Evolutionary conservation across 2,797 vertebrate species (phyloP).

Genomic region (Gymnothorax reevesii): DNA sequence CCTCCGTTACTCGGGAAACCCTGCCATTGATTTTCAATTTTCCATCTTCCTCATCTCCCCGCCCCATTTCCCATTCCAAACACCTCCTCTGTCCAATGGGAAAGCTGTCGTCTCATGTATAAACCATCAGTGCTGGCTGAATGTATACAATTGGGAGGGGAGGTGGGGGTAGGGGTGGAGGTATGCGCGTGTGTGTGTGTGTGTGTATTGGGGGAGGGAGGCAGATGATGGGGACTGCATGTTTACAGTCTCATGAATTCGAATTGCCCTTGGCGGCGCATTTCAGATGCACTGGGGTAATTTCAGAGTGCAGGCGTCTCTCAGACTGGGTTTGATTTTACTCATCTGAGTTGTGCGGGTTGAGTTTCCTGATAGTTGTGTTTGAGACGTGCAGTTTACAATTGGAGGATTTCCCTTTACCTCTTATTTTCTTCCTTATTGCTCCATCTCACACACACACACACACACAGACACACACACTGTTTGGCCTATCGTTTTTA

Average conservation of each 20-base stretch:
- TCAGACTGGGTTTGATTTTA: conserved; percentile 9
- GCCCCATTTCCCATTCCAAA: conserved; percentile 25
- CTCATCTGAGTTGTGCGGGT: conserved; percentile 14
- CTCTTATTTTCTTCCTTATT: neutral
- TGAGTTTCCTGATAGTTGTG: conserved; percentile 21
- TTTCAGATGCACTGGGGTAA: conserved; percentile 31
- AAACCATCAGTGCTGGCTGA: conserved; percentile 56
- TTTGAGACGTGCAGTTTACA: neutral
- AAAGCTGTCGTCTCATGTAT: conserved; percentile 65
- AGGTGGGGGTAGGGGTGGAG: conserved; percentile 32
- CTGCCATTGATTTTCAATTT: conserved; percentile 19
- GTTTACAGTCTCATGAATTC: conserved; percentile 44
- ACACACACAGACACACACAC: conserved; percentile 26
- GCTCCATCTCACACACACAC: neutral
- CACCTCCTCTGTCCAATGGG: conserved; percentile 57
- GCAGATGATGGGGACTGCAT: neutral
- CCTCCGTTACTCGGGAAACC: conserved; percentile 16
- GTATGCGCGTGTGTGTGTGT: too few relatives aligned
- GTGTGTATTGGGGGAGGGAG: too few relatives aligned
- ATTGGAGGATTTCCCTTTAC: conserved; percentile 16
- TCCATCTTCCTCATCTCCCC: conserved; percentile 23
- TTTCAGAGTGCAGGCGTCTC: conserved; percentile 27
- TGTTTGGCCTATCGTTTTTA: conserved; percentile 31
- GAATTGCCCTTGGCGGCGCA: conserved; percentile 39
- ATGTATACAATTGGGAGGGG: conserved; percentile 50